Conservation (phyloP, 2,113 vertebrate genomes). For the Antechinus flavipes region DNA sequence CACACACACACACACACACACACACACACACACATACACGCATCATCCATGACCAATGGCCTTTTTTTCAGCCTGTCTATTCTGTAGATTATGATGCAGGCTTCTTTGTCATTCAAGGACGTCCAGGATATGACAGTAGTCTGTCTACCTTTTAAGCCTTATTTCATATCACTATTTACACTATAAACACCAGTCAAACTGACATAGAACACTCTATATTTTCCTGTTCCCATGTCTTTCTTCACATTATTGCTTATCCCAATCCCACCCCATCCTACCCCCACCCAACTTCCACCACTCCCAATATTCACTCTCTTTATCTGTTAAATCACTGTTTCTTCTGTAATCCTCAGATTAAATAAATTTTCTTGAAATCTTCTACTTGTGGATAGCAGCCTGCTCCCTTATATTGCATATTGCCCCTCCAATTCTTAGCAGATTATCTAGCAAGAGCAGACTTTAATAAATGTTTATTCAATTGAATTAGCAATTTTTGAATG, state of each 20-base stretch:
- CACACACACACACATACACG: too few relatives aligned
- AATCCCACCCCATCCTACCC: background rate
- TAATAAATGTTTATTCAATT: background rate
- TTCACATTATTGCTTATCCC: background rate
- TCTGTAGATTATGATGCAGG: background rate
- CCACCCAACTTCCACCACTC: background rate
- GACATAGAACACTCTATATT: background rate
- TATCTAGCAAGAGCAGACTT: background rate
- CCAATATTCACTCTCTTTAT: background rate
- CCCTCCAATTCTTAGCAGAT: background rate
- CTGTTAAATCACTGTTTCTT: background rate
- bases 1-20: background rate
- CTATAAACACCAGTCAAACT: background rate
- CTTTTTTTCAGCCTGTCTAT: background rate
- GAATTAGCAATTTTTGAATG: background rate
- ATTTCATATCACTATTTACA: background rate
- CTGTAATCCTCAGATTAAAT: background rate
- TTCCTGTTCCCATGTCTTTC: background rate
- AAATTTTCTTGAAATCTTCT: background rate
- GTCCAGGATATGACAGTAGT: background rate
- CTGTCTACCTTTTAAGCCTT: background rate
- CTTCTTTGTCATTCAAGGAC: background rate
- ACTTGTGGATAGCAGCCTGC: background rate
- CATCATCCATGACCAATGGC: background rate
- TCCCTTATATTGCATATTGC: background rate